Evolutionary conservation across 2,888 invertebrate species (phyloP), one percentile per base, ranked within the genome.

Genomic region (Xestia rhomboidea): DNA sequence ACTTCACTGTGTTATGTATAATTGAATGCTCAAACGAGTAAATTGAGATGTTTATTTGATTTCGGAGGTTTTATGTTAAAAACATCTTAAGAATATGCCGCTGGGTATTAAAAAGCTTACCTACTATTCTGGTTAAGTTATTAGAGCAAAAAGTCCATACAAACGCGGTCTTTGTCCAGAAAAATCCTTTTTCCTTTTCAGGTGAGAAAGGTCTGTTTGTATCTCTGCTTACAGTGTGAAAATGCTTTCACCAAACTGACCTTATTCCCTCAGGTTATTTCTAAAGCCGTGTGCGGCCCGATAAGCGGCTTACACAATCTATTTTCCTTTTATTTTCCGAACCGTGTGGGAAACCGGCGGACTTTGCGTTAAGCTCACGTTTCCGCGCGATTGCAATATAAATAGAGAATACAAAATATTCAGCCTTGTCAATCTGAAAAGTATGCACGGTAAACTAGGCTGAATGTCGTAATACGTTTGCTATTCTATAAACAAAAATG

Each of bases 1-100:
- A 87, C 57, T 76, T 77, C 75, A 68, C 72, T 68, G 60, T 80
- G 68, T 68, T 87, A 71, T 76, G 66, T 70, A 66, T 88, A 87
- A 88, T 87, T 72, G 83, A 84, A 81, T 79, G 54, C 60, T 75
- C 77, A 83, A 85, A 85, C 66, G 73, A 67, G 62, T 73, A 49
- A 77, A 80, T 80, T 80, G 75, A 78, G 68, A 76, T 73, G 88
- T 86, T 83, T 81, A 83, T 77, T 87, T 87, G 57, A 82, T 83
- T 79, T 73, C 63, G 75, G 54, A 64, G 64, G 34, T 71, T 72
- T 72, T 68, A 77, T 78, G 70, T 57, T 72, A 24, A 72, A 73
- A 49, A 71, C 60, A 57, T 83, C 77, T 77, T 41, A 70, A 24
- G 66, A 78, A 68, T 70, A 75, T 73, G 73, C 76, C 81, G 83